Evolutionary conservation across 2,888 invertebrate species (phyloP), one percentile per base, ranked within the genome.

Genomic region (Cephus pulcher): DNA sequence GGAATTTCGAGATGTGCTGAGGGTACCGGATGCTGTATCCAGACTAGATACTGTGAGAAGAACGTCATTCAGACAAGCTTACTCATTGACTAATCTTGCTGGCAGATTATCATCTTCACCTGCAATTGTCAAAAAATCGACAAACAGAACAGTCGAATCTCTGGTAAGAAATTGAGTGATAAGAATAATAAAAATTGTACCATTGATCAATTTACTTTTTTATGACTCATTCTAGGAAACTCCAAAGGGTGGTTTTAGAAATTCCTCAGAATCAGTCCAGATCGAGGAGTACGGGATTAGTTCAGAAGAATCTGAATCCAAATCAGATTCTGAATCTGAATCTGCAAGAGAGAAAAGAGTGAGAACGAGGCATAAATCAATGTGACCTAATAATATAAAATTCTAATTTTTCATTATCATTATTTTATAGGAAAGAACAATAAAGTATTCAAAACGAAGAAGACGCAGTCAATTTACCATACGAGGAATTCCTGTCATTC

Each of bases 1-100:
- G 95, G 95, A 95, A 87, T 95, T 95, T 88, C 94, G 94, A 85
- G 93, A 94, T 86, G 93, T 94, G 73, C 88, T 95, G 80, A 93
- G 93, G 68, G 93, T 94, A 34, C 93, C 94, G 0, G 94, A 94
- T 56, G 87, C 90, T 12, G 79, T 87, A 30, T 81, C 89, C 34
- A 88, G 92, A 76, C 82, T 90, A 30, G 88, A 89, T 69, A 89
- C 92, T 0, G 89, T 90, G 11, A 89, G 89, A 73, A 85, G 90
- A 85, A 89, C 90, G 33, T 91, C 92, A 4, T 91, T 92, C 81
- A 86, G 91, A 69, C 90, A 90, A 76, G 87, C 90, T 30, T 88
- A 90, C 75, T 91, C 91, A 3, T 82, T 90, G 71, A 89, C 88
- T n/a, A 91, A 90, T 75, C 84, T 91, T 73, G 85, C 90, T 1